Conservation (phyloP, 2,888 invertebrate species). For the Listrodromus nycthemerus region DNA sequence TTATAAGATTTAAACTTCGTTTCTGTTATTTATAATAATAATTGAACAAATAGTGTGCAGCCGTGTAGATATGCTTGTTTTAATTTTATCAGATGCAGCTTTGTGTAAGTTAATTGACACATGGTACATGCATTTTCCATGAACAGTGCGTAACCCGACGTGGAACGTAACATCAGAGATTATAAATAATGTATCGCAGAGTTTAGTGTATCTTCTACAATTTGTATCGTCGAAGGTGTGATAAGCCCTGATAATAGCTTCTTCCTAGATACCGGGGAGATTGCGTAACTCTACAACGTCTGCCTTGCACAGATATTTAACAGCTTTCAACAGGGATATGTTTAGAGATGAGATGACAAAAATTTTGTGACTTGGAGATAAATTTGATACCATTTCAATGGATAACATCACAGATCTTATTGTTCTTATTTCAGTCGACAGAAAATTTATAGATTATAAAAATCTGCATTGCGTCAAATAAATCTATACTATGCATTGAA, state of each 20-base stretch:
- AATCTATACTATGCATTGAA: too few relatives aligned
- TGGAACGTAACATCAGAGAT: background rate
- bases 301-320: background rate
- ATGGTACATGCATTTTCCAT: background rate
- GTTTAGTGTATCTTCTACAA: conserved; percentile 19
- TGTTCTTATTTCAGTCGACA: too few relatives aligned
- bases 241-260: conserved; percentile 67
- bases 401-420: too few relatives aligned
- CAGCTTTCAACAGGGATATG: background rate
- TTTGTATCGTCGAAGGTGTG: conserved; percentile 36
- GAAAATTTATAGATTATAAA: too few relatives aligned
- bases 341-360: too few relatives aligned
- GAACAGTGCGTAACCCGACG: background rate
- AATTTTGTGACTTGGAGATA: too few relatives aligned
- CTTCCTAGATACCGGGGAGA: conserved; percentile 61
- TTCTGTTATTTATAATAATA: too few relatives aligned
- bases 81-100: background rate
- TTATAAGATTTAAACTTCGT: too few relatives aligned
- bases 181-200: background rate
- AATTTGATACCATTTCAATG: too few relatives aligned
- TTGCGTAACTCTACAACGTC: conserved; percentile 55
- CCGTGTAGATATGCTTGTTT: background rate
- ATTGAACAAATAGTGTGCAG: too few relatives aligned
- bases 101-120: background rate
- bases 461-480: too few relatives aligned